A percentile compares a stretch with the other conserved stretches of the same genome.
phyloP scores from a whole-genome alignment of 2,888 invertebrate species.

The Amphipoea oculea region DNA sequence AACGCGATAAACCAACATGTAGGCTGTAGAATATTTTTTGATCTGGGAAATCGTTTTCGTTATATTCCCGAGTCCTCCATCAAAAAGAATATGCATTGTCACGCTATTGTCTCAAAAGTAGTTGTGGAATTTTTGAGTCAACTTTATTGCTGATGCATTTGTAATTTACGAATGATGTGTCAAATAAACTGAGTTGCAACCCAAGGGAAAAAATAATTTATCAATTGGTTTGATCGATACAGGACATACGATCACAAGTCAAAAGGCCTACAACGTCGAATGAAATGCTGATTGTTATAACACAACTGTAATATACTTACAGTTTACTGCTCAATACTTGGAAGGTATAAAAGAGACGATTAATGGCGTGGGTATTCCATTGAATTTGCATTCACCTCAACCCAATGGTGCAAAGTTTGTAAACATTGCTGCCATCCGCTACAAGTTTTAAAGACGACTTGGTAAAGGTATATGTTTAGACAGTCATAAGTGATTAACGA shows the following conservation, averaged over 20 bases:
- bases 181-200: neutral
- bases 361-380: slow-evolving; percentile 30
- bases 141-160: no score
- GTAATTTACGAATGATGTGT: neutral
- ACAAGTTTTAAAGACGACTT: neutral
- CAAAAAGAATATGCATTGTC: neutral
- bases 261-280: neutral
- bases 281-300: neutral
- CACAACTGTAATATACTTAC: neutral
- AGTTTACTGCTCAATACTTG: slow-evolving; percentile 11
- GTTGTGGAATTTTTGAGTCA: neutral
- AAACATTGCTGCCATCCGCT: slow-evolving; percentile 29
- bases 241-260: neutral
- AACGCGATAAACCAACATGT: slow-evolving; percentile 13
- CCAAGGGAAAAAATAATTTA: neutral
- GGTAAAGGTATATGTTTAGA: neutral
- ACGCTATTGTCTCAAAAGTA: neutral
- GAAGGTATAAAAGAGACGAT: slow-evolving; percentile 16
- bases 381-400: slow-evolving; percentile 26
- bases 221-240: neutral
- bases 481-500: neutral
- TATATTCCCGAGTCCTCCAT: neutral
- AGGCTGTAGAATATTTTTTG: slow-evolving; percentile 4
- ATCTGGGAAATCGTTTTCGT: neutral
- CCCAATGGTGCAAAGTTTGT: slow-evolving; percentile 28